Conservation (phyloP, 2,888 invertebrate genomes). For the Branchellion lobata region DNA sequence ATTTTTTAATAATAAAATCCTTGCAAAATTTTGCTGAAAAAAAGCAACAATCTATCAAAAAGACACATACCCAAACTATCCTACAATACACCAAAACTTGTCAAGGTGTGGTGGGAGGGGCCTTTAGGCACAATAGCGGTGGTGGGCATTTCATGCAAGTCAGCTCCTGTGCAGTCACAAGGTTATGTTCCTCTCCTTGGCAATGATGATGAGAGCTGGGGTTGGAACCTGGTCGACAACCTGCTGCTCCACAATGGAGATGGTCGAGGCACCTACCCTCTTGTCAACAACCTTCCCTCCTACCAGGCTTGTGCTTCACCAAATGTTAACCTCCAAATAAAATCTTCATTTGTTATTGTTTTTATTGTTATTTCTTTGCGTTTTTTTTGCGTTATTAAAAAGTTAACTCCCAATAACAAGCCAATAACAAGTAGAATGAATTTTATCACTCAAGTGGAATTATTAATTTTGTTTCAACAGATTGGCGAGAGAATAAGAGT, state of each 20-base stretch:
- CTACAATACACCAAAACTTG: too few relatives aligned
- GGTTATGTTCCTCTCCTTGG: conserved; percentile 93
- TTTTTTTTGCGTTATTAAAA: too few relatives aligned
- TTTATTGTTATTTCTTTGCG: too few relatives aligned
- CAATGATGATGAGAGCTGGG: conserved; percentile 96
- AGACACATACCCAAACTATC: too few relatives aligned
- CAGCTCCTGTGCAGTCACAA: conserved; percentile 86
- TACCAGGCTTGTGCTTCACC: conserved; percentile 74
- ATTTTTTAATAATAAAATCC: too few relatives aligned
- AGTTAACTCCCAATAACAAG: too few relatives aligned
- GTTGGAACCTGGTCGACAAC: conserved; percentile 98
- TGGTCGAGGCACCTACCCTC: conserved; percentile 87
- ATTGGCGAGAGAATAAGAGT: conserved; percentile 94
- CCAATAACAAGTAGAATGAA: too few relatives aligned
- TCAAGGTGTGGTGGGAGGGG: conserved; percentile 86
- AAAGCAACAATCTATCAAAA: too few relatives aligned
- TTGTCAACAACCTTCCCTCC: conserved; percentile 91
- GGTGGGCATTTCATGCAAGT: conserved; percentile 70
- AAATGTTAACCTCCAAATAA: neutral
- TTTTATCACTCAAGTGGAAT: too few relatives aligned
- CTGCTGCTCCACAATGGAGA: conserved; percentile 92
- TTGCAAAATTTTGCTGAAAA: too few relatives aligned
- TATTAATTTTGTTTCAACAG: conserved; percentile 68
- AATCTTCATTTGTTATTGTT: too few relatives aligned
- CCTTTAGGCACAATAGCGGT: conserved; percentile 97